Conservation (phyloP, 2,113 vertebrate genomes). For the Psittacus erithacus region DNA sequence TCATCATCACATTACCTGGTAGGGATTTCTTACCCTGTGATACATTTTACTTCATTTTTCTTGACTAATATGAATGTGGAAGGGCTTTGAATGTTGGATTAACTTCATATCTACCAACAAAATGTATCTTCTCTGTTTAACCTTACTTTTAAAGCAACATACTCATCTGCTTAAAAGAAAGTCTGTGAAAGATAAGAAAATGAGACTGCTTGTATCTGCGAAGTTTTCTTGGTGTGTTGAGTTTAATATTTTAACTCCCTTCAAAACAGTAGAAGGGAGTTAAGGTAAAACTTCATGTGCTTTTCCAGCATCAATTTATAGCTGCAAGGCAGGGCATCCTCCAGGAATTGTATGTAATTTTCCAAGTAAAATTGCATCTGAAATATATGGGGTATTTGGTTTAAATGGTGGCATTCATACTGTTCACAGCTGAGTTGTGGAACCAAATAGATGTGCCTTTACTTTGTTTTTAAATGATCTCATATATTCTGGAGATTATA, state of each 20-base stretch:
- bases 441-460: conserved; percentile 27
- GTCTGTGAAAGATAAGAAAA: background rate
- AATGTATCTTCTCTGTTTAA: background rate
- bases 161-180: background rate
- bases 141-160: background rate
- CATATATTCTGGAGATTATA: conserved; percentile 34
- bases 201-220: background rate
- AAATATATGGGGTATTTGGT: background rate
- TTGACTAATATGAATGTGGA: background rate
- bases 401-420: background rate
- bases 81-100: background rate
- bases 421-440: conserved; percentile 37
- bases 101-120: background rate
- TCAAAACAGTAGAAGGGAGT: background rate
- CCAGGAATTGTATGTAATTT: background rate
- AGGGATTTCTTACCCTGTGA: background rate
- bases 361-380: background rate
- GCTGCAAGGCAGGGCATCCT: background rate
- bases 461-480: conserved; percentile 44
- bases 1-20: background rate
- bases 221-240: background rate
- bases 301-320: background rate
- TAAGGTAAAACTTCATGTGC: background rate
- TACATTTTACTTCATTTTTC: background rate
- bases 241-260: background rate